Conservation (phyloP, 2,797 vertebrate species). For the Phataginus tricuspis region DNA sequence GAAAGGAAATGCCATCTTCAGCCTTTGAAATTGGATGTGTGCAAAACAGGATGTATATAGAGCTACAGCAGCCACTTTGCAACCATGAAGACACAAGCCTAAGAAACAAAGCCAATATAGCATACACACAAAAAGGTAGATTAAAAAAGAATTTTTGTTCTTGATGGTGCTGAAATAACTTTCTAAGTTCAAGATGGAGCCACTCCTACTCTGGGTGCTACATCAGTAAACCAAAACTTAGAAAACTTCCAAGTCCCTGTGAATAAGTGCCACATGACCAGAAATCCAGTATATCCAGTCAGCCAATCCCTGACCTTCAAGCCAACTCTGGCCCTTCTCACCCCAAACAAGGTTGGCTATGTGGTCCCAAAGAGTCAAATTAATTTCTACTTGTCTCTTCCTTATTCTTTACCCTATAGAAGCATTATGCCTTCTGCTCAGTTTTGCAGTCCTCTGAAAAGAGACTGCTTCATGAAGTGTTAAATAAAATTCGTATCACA, state of each 20-base stretch:
- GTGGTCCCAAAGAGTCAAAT: too few relatives aligned
- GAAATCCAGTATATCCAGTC: neutral
- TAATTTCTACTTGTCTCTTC: neutral
- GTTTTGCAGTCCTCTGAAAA: neutral
- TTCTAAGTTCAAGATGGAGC: neutral
- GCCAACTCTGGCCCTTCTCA: neutral
- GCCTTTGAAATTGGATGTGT: neutral
- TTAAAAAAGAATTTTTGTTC: neutral
- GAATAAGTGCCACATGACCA: neutral
- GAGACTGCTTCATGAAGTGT: neutral
- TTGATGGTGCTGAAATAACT: neutral
- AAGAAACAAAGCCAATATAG: neutral
- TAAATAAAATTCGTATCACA: neutral
- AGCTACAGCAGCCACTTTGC: neutral
- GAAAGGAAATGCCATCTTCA: neutral
- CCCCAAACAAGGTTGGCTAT: neutral
- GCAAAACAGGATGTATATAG: fast-evolving
- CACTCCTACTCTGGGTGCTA: neutral
- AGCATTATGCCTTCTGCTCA: neutral
- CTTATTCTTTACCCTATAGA: neutral
- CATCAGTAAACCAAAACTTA: neutral
- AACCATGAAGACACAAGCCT: neutral
- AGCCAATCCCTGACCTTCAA: neutral
- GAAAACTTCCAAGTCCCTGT: neutral
- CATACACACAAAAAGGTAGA: neutral